phyloP scores from a whole-genome alignment of 2,797 vertebrate species.

The Danio jaintianensis region DNA sequence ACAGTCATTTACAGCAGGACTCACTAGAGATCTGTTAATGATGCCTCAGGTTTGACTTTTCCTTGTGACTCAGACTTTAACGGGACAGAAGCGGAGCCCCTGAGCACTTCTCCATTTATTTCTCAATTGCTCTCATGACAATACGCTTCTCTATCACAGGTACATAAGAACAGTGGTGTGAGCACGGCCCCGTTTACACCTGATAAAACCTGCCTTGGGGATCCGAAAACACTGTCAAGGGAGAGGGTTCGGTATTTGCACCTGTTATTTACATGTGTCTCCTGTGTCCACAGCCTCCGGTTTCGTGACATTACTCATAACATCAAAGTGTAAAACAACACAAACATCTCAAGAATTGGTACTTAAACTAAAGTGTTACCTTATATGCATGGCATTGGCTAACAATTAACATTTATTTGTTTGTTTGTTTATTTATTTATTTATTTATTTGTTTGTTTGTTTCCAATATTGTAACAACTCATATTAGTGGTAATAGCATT shows the following conservation, averaged over 20 bases:
- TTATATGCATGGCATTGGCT: too few species aligned
- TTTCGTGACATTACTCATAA: neutral
- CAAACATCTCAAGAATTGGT: neutral
- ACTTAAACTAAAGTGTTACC: too few species aligned
- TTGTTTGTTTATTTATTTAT: too few species aligned
- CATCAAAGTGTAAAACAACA: neutral
- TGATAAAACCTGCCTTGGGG: neutral
- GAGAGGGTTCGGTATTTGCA: neutral
- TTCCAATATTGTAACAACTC: too few species aligned
- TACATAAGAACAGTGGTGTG: constrained; percentile 23
- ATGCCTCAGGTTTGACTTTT: constrained; percentile 75
- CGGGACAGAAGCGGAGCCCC: constrained; percentile 50
- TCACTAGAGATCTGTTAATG: constrained; percentile 75
- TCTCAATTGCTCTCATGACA: constrained; percentile 60
- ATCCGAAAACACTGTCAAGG: neutral
- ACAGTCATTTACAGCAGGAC: constrained; percentile 71
- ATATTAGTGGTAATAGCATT: too few species aligned
- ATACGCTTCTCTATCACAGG: constrained; percentile 49
- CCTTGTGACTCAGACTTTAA: constrained; percentile 34
- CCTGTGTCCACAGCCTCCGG: neutral
- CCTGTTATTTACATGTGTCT: constrained; percentile 9
- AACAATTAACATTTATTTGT: too few species aligned
- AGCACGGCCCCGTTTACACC: constrained; percentile 25
- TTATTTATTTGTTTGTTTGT: too few species aligned
- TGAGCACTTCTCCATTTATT: constrained; percentile 60